Evolutionary conservation across 2,113 vertebrate genomes (phyloP).

Genomic region (Edolisoma coerulescens): DNA sequence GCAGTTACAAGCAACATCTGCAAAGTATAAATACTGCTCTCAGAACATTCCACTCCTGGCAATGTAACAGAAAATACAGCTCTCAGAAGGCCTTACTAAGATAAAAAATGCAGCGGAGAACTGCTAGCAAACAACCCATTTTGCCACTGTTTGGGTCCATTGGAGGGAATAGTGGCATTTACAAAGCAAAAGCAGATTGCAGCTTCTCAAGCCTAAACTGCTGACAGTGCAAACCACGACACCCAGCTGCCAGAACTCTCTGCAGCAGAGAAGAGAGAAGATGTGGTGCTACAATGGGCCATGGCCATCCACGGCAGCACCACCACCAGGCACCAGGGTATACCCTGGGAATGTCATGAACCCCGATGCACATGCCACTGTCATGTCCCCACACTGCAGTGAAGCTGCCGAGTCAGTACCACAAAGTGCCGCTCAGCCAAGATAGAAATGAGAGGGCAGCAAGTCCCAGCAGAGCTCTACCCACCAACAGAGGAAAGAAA

Average conservation of each 20-base stretch:
- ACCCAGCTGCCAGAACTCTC: neutral
- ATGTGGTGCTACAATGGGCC: fast-evolving
- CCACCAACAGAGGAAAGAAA: neutral
- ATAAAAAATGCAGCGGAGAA: neutral
- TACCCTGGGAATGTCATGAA: neutral
- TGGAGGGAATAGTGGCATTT: neutral
- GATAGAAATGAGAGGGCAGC: fast-evolving
- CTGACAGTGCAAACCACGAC: fast-evolving
- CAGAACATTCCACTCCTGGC: neutral
- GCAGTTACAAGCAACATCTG: neutral
- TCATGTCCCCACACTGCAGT: fast-evolving
- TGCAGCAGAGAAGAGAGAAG: neutral
- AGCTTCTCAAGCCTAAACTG: neutral
- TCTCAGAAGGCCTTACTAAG: neutral
- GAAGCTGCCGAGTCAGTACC: neutral
- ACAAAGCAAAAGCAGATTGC: neutral
- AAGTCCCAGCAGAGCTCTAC: neutral
- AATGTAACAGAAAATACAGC: neutral
- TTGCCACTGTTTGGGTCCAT: neutral
- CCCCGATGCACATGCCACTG: fast-evolving
- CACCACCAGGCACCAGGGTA: neutral
- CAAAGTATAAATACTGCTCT: neutral
- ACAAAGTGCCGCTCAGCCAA: fast-evolving
- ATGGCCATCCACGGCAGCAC: fast-evolving
- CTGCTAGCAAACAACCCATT: neutral